Evolutionary conservation across 1,140 invertebrate genomes (phyloP).

Genomic region (Pomacea maculata): DNA sequence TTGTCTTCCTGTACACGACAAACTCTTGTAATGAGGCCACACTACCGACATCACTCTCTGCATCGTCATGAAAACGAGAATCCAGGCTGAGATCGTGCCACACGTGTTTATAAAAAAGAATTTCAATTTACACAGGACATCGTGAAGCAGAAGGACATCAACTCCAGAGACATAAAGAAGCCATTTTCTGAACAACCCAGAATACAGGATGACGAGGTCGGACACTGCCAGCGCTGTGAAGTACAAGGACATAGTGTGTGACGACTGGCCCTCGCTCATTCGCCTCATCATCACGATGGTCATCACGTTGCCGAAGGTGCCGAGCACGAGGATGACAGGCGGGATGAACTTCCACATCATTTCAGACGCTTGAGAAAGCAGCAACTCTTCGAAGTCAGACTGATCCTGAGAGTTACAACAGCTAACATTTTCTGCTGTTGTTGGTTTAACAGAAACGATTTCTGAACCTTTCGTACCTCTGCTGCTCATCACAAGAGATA

Average conservation of each 20-base stretch:
- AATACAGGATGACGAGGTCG: slow-evolving; percentile 38
- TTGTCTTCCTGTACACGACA: slow-evolving; percentile 18
- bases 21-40: slow-evolving; percentile 36
- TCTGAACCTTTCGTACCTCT: too few species aligned
- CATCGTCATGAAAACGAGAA: slow-evolving; percentile 43
- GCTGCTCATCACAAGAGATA: too few species aligned
- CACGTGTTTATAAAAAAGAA: slow-evolving; percentile 33
- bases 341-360: slow-evolving; percentile 10
- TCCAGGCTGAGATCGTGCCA: slow-evolving; percentile 39
- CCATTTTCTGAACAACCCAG: slow-evolving; percentile 43
- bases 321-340: slow-evolving; percentile 27
- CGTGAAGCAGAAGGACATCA: slow-evolving; percentile 32
- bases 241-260: slow-evolving; percentile 25
- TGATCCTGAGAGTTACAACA: too few species aligned
- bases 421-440: too few species aligned
- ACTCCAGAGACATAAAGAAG: slow-evolving; percentile 27
- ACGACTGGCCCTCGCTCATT: not conserved
- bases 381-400: too few species aligned
- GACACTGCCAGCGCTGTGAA: slow-evolving; percentile 34
- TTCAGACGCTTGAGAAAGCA: not conserved
- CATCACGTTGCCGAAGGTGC: slow-evolving; percentile 31
- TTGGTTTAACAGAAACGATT: too few species aligned
- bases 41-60: slow-evolving; percentile 43
- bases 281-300: slow-evolving; percentile 23
- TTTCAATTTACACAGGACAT: slow-evolving; percentile 36